Conservation (phyloP, 2,797 vertebrate genomes). For the Cyclura pinguis region DNA sequence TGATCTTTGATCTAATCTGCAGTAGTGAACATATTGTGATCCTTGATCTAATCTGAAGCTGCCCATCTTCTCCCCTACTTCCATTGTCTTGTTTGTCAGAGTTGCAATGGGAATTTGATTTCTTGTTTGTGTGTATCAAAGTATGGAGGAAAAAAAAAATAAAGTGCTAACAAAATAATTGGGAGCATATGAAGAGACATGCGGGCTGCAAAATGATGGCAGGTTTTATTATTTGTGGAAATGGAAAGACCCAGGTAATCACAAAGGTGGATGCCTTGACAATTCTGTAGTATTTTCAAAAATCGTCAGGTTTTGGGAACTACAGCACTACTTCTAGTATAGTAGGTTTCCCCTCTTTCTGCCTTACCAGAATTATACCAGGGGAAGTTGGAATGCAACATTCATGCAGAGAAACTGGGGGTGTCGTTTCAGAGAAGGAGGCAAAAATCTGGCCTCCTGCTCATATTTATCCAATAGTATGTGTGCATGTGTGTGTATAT, state of each 20-base stretch:
- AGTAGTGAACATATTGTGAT: constrained; percentile 15
- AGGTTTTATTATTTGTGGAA: constrained; percentile 69
- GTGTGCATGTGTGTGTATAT: neutral
- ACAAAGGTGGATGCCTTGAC: constrained; percentile 44
- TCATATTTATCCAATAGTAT: neutral
- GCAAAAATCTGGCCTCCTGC: neutral
- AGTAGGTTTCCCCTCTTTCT: too few relatives aligned
- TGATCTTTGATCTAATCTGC: neutral
- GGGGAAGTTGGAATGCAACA: neutral
- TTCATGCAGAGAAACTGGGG: too few relatives aligned
- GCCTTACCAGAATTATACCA: neutral
- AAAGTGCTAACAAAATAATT: constrained; percentile 64
- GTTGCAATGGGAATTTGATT: constrained; percentile 53
- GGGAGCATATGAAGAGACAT: constrained; percentile 60
- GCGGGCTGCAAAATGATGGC: constrained; percentile 65
- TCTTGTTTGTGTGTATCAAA: constrained; percentile 52
- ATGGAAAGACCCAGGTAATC: constrained; percentile 66
- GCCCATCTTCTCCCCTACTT: constrained; percentile 24
- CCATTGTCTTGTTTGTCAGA: constrained; percentile 44
- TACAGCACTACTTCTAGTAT: neutral
- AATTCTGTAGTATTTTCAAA: constrained; percentile 66
- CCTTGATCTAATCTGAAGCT: neutral
- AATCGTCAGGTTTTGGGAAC: constrained; percentile 5
- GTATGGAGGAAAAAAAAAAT: constrained; percentile 31
- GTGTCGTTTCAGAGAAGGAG: too few relatives aligned